Evolutionary conservation across 2,888 invertebrate genomes (phyloP).

Genomic region (Melinaea menophilus): DNA sequence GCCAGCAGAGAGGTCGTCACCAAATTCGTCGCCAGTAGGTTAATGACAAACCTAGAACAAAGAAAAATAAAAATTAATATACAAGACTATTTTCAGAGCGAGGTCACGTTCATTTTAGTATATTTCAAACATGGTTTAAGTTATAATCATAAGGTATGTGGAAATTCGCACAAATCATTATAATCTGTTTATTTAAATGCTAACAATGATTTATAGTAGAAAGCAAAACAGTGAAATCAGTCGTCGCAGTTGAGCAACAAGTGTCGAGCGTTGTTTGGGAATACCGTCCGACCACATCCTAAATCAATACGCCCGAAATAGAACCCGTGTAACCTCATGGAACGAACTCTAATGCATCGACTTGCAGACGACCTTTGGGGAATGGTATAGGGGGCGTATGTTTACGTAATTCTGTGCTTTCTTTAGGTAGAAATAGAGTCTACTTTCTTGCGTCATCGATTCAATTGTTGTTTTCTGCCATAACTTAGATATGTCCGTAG

Average conservation of each 20-base stretch:
- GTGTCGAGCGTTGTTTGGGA: constrained; percentile 37
- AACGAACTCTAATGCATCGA: constrained; percentile 19
- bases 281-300: constrained; percentile 34
- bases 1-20: constrained; percentile 71
- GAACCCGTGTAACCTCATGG: constrained; percentile 28
- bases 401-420: constrained; percentile 22
- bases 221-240: constrained; percentile 28
- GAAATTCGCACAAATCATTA: constrained; percentile 13
- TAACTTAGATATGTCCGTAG: constrained; percentile 31
- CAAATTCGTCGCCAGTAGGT: constrained; percentile 69
- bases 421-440: constrained; percentile 14
- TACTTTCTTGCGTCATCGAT: constrained; percentile 24
- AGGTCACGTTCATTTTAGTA: constrained; percentile 11
- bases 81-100: constrained; percentile 7
- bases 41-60: constrained; percentile 83
- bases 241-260: constrained; percentile 13
- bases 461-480: constrained; percentile 28
- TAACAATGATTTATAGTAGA: constrained; percentile 13
- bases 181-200: constrained; percentile 10
- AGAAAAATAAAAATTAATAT: constrained; percentile 26
- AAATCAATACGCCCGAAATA: constrained; percentile 38
- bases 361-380: constrained; percentile 23
- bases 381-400: constrained; percentile 11
- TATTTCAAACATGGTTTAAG: constrained; percentile 17
- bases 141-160: constrained; percentile 10